phyloP scores from a whole-genome alignment of 2,888 invertebrate genomes.

The Leptodirus hochenwartii region DNA sequence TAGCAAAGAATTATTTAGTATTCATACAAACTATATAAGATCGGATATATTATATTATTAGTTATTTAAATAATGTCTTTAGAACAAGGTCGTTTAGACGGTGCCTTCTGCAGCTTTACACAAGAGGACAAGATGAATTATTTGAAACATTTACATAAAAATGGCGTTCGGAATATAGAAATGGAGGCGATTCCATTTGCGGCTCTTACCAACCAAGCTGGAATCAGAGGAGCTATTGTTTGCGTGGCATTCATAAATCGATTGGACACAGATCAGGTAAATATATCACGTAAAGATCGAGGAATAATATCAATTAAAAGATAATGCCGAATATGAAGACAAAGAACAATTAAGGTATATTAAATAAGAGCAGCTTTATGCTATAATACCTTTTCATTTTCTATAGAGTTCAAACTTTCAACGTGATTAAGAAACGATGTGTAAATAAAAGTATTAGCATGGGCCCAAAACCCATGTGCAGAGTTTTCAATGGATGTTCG shows the following conservation, averaged over 20 bases:
- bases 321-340: background rate
- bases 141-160: constrained; percentile 49
- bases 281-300: constrained; percentile 9
- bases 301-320: background rate
- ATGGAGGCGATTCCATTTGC: constrained; percentile 92
- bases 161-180: constrained; percentile 86
- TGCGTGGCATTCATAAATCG: constrained; percentile 86
- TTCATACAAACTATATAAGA: too few relatives aligned
- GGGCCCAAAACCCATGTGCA: too few relatives aligned
- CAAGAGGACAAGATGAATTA: constrained; percentile 79
- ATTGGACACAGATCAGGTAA: constrained; percentile 82
- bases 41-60: too few relatives aligned
- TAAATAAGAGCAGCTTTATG: background rate
- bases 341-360: background rate
- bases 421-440: too few relatives aligned
- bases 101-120: constrained; percentile 87
- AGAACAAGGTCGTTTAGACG: constrained; percentile 90
- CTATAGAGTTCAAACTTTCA: too few relatives aligned
- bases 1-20: too few relatives aligned
- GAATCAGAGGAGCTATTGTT: constrained; percentile 79
- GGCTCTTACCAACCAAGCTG: constrained; percentile 81
- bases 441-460: too few relatives aligned
- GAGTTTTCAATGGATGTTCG: too few relatives aligned
- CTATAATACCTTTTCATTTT: background rate
- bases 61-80: too few relatives aligned